Conservation (phyloP, 2,888 invertebrate species). For the Orchestes rusci region DNA sequence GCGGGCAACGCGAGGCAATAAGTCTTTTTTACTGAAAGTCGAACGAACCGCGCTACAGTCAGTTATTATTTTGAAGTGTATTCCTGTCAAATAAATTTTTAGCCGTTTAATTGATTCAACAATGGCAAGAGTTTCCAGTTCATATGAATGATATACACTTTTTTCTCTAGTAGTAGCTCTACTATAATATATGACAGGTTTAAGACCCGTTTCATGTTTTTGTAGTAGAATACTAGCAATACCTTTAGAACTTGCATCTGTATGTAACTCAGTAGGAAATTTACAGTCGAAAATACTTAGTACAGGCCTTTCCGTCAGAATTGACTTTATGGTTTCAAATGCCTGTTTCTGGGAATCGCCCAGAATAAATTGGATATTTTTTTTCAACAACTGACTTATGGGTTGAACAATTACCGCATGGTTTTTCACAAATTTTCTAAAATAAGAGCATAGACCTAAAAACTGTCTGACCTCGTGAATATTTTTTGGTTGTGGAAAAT, state of each 20-base stretch:
- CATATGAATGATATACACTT: slow-evolving; percentile 6
- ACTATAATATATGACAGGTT: slow-evolving; percentile 11
- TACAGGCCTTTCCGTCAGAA: slow-evolving; percentile 21
- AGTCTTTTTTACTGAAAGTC: slow-evolving; percentile 5
- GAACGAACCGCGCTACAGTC: slow-evolving; percentile 9
- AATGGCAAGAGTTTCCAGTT: slow-evolving; percentile 4
- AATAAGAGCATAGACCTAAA: slow-evolving; percentile 29
- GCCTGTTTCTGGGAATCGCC: slow-evolving; percentile 19
- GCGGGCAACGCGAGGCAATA: slow-evolving; percentile 5
- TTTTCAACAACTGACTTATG: slow-evolving; percentile 17
- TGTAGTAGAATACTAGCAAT: slow-evolving; percentile 29
- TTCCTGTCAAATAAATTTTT: slow-evolving; percentile 22
- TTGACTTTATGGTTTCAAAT: slow-evolving; percentile 24
- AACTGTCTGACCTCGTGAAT: slow-evolving; percentile 29
- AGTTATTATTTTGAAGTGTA: slow-evolving; percentile 17
- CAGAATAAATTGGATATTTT: slow-evolving; percentile 22
- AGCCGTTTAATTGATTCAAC: slow-evolving; percentile 9
- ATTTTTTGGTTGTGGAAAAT: slow-evolving; percentile 32
- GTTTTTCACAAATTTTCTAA: slow-evolving; percentile 29
- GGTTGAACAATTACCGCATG: slow-evolving; percentile 21
- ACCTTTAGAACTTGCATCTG: slow-evolving; percentile 25
- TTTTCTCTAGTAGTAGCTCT: slow-evolving; percentile 1
- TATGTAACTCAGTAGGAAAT: slow-evolving; percentile 16
- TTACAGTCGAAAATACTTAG: slow-evolving; percentile 9
- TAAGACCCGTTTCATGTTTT: slow-evolving; percentile 5